Evolutionary conservation across 2,797 vertebrate species (phyloP), one percentile per base, ranked within the genome.

Genomic region (Melanotaenia trifasciata): DNA sequence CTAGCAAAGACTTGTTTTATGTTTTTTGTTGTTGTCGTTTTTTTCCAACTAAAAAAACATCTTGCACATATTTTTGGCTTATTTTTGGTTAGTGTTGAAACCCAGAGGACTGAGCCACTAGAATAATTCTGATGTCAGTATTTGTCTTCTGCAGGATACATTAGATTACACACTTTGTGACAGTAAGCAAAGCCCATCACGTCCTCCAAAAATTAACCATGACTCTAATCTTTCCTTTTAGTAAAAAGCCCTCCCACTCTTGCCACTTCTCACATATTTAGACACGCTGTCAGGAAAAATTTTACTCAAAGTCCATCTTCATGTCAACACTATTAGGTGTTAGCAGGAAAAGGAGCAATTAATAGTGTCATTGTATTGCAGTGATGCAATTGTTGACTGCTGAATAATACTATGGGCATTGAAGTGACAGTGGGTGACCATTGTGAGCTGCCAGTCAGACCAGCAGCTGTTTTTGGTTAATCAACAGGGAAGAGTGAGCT

Each of bases 251-350:
- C 64, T 50, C 53, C 12, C 33, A 45, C 58, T 63, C 32, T 58
- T 51, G 36, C 63, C 45, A 68, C 72, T 74, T 64, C 73, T 84
- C 70, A 83, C 57, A 78, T 78, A 87, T 81, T 86, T 86, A 80
- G 76, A 85, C 79, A 78, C 9, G 47, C 78, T 88, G 84, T 89
- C 89, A 83, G 78, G 38, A 28, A 58, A 76, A 35, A 79, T 90
- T 79, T 72, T 4, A 67, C 76, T 88, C 80, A 83, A 85, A 85
- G 76, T 85, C 69, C 76, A 80, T 89, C 71, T 83, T 64, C 67
- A 28, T 32, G 73, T 88, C 87, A 80, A 73, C 54, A 71, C 64
- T 85, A 38, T 83, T 79, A 88, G 70, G 79, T 86, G 83, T 86
- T 86, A 66, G 76, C 83, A 59, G 77, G 56, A 76, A 70, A 80